Percentiles rank a stretch among this genome's conserved stretches.
phyloP scores from a whole-genome alignment of 2,888 invertebrate genomes.

The Cephus nigrinus region DNA sequence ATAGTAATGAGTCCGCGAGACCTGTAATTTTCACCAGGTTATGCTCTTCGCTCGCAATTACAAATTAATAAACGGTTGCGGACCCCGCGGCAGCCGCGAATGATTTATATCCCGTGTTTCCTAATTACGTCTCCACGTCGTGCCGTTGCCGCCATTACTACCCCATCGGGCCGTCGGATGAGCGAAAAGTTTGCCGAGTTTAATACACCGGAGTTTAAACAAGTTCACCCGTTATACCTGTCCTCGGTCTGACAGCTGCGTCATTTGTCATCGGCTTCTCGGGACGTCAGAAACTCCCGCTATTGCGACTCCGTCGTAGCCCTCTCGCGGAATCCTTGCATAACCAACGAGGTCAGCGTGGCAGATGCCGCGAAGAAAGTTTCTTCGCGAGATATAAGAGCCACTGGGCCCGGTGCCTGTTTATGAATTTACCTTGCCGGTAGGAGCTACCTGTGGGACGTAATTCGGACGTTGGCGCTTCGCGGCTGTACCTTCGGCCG shows the following conservation, averaged over 20 bases:
- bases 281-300: constrained; percentile 10
- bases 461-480: not conserved
- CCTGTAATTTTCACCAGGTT: constrained; percentile 54
- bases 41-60: constrained; percentile 50
- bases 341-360: not conserved
- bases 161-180: not conserved
- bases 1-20: constrained; percentile 48
- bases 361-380: not conserved
- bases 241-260: constrained; percentile 28
- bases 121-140: constrained; percentile 40
- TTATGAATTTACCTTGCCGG: not conserved
- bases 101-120: constrained; percentile 53
- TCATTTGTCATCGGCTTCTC: constrained; percentile 40
- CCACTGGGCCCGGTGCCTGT: not conserved
- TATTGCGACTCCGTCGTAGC: not conserved
- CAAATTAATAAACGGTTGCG: constrained; percentile 58
- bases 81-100: constrained; percentile 20
- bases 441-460: not conserved
- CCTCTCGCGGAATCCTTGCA: constrained; percentile 6
- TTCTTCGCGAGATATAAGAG: not conserved
- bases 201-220: constrained; percentile 24
- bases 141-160: constrained; percentile 1
- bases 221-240: constrained; percentile 22
- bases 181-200: constrained; percentile 2
- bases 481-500: not conserved